phyloP scores from a whole-genome alignment of 2,888 invertebrate genomes.

The Thymelicus acteon region DNA sequence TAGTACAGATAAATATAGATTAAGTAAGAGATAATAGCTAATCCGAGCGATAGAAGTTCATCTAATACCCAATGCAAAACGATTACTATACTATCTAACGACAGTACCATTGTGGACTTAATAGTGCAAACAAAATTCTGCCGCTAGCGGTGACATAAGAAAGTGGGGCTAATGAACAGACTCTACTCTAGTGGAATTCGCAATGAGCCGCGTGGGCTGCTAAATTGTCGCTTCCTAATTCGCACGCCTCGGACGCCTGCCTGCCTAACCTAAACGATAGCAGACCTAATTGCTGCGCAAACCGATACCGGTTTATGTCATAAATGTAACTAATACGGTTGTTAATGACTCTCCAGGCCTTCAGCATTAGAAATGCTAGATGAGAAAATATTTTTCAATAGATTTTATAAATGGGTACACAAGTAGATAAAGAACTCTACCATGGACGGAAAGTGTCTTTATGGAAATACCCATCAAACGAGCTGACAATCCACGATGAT shows the following conservation, averaged over 20 bases:
- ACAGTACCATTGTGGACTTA: too few species aligned
- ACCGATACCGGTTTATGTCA: background rate
- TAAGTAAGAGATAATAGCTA: too few species aligned
- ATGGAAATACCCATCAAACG: too few species aligned
- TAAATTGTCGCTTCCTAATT: conserved; percentile 59
- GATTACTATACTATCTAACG: too few species aligned
- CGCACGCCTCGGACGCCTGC: background rate
- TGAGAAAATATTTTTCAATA: too few species aligned
- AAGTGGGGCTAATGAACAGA: conserved; percentile 48
- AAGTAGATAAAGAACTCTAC: too few species aligned
- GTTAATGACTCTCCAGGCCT: background rate
- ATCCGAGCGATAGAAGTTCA: too few species aligned
- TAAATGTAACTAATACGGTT: background rate
- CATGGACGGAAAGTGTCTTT: too few species aligned
- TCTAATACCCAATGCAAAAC: too few species aligned
- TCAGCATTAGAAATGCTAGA: too few species aligned
- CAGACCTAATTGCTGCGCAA: conserved; percentile 5
- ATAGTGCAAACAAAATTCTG: background rate
- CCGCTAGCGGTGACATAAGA: conserved; percentile 38
- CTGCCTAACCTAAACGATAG: conserved; percentile 9
- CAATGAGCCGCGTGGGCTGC: conserved; percentile 52
- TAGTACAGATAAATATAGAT: background rate
- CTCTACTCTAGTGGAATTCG: conserved; percentile 44
- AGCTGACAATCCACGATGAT: too few species aligned
- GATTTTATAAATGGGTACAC: too few species aligned